phyloP scores from a whole-genome alignment of 2,113 vertebrate genomes.

The Kobus ellipsiprymnus region DNA sequence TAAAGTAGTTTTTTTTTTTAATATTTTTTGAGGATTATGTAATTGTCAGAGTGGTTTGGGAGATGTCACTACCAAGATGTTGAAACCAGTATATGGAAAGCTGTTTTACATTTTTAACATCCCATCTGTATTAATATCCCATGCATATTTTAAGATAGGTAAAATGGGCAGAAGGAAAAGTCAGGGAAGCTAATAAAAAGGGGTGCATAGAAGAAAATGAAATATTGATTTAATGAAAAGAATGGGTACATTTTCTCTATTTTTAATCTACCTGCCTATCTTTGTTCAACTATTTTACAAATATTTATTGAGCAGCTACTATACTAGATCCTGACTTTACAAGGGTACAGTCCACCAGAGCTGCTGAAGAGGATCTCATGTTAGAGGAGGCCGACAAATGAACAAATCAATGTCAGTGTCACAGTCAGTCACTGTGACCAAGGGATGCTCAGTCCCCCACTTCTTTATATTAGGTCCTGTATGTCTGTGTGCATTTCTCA shows the following conservation, averaged over 20 bases:
- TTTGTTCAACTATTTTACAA: background rate
- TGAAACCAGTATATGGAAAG: background rate
- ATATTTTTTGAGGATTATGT: background rate
- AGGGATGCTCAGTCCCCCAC: background rate
- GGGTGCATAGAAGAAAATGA: background rate
- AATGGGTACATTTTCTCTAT: background rate
- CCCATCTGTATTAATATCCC: background rate
- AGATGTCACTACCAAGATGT: constrained; percentile 39
- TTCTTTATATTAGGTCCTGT: background rate
- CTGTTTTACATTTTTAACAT: background rate
- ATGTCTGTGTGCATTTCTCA: background rate
- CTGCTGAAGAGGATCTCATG: background rate
- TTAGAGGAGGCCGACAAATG: accelerated
- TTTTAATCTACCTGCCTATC: background rate
- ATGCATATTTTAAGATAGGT: background rate
- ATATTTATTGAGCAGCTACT: background rate
- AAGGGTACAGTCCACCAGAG: background rate
- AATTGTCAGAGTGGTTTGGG: background rate
- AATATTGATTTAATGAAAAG: background rate
- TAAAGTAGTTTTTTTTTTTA: background rate
- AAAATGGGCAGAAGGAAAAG: background rate
- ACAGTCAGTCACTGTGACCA: background rate
- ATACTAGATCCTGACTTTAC: background rate
- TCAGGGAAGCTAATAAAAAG: background rate
- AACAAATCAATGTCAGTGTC: background rate